Evolutionary conservation across 2,888 invertebrate species (phyloP).

Genomic region (Synanthedon myopaeformis): DNA sequence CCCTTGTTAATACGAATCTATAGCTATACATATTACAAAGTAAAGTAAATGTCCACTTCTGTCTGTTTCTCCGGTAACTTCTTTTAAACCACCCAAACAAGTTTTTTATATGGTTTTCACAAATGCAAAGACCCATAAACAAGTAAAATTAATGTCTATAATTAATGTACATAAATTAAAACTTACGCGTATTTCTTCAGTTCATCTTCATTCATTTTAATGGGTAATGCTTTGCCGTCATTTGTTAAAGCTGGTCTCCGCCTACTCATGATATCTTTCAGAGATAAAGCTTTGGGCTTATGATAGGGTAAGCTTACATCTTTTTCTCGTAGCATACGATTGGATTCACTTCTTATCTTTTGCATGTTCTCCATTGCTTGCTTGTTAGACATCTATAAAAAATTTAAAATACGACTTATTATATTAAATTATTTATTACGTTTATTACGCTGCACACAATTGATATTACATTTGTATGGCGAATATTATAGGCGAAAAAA

Average conservation of each 20-base stretch:
- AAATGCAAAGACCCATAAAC: no score
- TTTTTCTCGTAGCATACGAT: conserved; percentile 82
- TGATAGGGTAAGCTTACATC: conserved; percentile 87
- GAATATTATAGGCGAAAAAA: no score
- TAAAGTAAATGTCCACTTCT: background rate
- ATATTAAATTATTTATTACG: no score
- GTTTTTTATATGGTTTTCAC: no score
- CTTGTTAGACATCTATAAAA: conserved; percentile 73
- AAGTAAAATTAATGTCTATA: no score
- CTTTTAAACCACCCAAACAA: no score
- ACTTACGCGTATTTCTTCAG: conserved; percentile 75
- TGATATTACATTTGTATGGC: no score
- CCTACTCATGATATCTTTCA: conserved; percentile 81
- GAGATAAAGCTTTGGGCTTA: conserved; percentile 80
- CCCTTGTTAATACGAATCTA: no score
- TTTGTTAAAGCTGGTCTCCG: conserved; percentile 39
- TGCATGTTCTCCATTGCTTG: conserved; percentile 77
- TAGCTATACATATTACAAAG: no score
- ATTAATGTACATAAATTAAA: background rate
- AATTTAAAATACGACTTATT: background rate
- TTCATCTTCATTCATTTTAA: conserved; percentile 77
- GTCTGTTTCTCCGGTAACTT: no score
- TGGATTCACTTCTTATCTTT: conserved; percentile 86
- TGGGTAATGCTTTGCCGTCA: conserved; percentile 54
- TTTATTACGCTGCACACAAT: no score